Evolutionary conservation across 2,888 invertebrate genomes (phyloP).

Genomic region (Phyllotreta cruciferae): DNA sequence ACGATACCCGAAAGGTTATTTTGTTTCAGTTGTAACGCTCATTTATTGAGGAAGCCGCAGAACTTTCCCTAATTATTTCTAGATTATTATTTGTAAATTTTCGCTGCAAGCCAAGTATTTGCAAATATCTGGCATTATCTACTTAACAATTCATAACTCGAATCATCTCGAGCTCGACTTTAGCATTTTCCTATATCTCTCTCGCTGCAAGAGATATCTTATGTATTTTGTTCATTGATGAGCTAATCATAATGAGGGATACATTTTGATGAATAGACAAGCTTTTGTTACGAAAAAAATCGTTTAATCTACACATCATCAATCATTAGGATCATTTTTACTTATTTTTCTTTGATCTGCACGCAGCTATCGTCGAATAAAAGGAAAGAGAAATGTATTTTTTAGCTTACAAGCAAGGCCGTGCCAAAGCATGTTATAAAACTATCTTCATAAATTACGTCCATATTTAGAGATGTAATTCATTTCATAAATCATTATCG

Average conservation of each 20-base stretch:
- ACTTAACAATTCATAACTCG: too few species aligned
- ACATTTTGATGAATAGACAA: too few species aligned
- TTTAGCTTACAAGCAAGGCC: slow-evolving; percentile 9
- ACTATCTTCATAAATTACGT: slow-evolving; percentile 22
- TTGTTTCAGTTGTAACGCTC: slow-evolving; percentile 16
- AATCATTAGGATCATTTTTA: not conserved
- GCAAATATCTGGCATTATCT: not conserved
- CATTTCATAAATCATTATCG: slow-evolving; percentile 21
- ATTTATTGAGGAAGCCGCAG: slow-evolving; percentile 22
- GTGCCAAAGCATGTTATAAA: slow-evolving; percentile 3
- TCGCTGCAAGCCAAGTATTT: slow-evolving; percentile 1
- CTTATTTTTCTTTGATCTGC: slow-evolving; percentile 5
- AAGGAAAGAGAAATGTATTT: slow-evolving; percentile 14
- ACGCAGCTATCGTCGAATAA: slow-evolving; percentile 2
- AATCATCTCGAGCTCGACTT: too few species aligned
- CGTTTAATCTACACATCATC: not conserved
- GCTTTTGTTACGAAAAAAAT: not conserved
- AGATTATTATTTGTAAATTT: not conserved
- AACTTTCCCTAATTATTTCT: slow-evolving; percentile 26
- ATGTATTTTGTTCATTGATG: too few species aligned
- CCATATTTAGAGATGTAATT: slow-evolving; percentile 24
- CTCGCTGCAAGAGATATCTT: too few species aligned
- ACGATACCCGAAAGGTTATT: slow-evolving; percentile 36
- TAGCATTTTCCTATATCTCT: too few species aligned
- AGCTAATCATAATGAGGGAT: too few species aligned